Base-by-base conservation (phyloP, 2,797 vertebrate species). In the Argya squamiceps region DNA sequence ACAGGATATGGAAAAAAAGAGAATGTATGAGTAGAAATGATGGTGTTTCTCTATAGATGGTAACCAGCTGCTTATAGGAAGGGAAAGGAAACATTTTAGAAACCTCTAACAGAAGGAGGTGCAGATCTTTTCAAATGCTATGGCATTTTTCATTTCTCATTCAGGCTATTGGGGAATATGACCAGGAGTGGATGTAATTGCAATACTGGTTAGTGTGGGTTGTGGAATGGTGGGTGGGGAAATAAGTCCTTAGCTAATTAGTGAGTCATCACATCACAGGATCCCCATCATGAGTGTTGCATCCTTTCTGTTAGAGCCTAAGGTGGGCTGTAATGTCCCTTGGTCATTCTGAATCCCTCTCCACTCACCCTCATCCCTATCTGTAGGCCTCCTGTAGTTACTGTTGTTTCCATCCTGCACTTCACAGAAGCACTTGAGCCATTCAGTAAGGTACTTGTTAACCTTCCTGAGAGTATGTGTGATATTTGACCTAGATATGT, bases 201-300 rank as follows among this genome's bases (percentile, higher is more conserved):
- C 17, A 26, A 6, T 23, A 20, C 7, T 12, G 19, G 5, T 80
- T 76, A 73, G 16, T 53, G 32, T 14, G 12, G 29, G 47, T 13
- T 77, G 56, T 29, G 36, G 39, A 90, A 65, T 22, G 3, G 44
- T 58, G 43, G 27, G 24, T 26, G 24, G 19, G n/a, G 64, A 93
- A 80, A 70, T 27, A 59, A 37, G 55, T 65, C 17, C 23, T 49
- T n/a, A 34, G 14, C 14, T 68, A 68, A 52, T 46, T 27, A 39
- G 29, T 0, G 0, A 56, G 37, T 64, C 41, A 52, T 64, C 34
- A 30, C 21, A 62, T 58, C 27, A 10, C 17, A 21, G 10, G 24
- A 24, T 86, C 21, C 11, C 22, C 26, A 44, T 64, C n/a, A 47
- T 0, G 0, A 41, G 34, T 27, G 27, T 34, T 79, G 10, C 26